phyloP scores from a whole-genome alignment of 2,888 invertebrate species.

The Caenorhabditis uteleia region DNA sequence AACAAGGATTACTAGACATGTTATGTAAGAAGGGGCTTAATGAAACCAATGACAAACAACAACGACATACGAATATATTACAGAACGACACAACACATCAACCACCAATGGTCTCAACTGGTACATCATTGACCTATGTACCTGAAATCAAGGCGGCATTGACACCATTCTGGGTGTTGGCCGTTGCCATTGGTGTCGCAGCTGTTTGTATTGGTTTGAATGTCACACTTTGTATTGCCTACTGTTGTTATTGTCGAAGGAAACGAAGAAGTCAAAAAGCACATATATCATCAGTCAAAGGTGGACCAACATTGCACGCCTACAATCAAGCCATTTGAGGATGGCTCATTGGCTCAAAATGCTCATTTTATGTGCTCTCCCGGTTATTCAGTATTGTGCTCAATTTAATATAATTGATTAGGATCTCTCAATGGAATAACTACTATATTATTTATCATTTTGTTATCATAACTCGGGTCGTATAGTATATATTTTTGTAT shows the following conservation, averaged over 20 bases:
- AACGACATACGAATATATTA: background rate
- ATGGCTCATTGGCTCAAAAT: no score
- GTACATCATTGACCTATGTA: slow-evolving; percentile 2
- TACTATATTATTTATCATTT: no score
- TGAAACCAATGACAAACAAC: no score
- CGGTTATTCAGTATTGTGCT: slow-evolving; percentile 5
- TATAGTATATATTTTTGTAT: no score
- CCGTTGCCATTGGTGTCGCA: slow-evolving; percentile 59
- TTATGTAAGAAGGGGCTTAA: background rate
- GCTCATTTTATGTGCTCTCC: no score
- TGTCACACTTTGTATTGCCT: slow-evolving; percentile 55
- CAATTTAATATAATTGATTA: background rate
- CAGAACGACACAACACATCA: slow-evolving; percentile 34
- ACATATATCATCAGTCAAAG: slow-evolving; percentile 56
- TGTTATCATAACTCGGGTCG: no score
- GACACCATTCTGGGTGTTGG: slow-evolving; percentile 63
- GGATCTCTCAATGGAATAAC: background rate
- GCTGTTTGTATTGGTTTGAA: slow-evolving; percentile 61
- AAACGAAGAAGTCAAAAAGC: slow-evolving; percentile 54
- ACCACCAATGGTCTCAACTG: background rate
- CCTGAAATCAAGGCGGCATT: slow-evolving; percentile 13
- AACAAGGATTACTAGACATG: background rate
- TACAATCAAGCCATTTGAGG: slow-evolving; percentile 42
- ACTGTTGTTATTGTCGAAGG: slow-evolving; percentile 59
- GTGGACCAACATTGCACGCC: slow-evolving; percentile 61